These are phyloP conservation scores for Indri indri DNA, from an alignment of 2,113 vertebrate genomes.

Conservation along the genomic window DNA sequence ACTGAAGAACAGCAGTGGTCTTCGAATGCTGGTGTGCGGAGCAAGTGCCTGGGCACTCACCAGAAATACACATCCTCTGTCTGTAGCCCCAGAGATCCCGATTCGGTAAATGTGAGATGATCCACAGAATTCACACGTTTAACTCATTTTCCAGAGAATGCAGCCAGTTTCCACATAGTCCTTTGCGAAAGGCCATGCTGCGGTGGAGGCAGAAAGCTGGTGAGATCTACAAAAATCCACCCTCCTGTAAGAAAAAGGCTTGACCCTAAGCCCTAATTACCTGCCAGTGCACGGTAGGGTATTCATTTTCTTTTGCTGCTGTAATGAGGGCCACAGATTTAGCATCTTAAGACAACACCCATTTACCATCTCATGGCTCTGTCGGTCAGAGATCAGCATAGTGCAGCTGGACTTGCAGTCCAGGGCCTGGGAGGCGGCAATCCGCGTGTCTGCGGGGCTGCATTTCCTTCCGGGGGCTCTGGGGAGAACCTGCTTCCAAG, in stretches of 20 bases:
- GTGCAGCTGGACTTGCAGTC: rapidly evolving
- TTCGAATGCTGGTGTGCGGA: background rate
- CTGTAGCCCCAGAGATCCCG: background rate
- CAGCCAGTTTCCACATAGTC: background rate
- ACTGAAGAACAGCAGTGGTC: rapidly evolving
- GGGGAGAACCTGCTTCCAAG: background rate
- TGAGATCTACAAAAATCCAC: too few relatives aligned
- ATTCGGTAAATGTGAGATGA: rapidly evolving
- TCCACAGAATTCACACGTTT: background rate
- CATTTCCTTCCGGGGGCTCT: background rate
- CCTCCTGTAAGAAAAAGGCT: background rate
- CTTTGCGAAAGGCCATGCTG: background rate
- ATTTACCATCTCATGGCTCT: rapidly evolving
- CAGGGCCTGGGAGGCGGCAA: background rate
- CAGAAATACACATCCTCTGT: rapidly evolving
- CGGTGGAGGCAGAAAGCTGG: background rate
- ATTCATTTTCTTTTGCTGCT: too few relatives aligned
- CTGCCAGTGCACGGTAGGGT: rapidly evolving
- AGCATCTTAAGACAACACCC: too few relatives aligned
- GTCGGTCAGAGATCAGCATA: rapidly evolving
- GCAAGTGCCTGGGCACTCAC: rapidly evolving
- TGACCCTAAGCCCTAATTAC: rapidly evolving
- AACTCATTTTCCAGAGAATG: background rate
- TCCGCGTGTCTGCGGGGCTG: rapidly evolving
- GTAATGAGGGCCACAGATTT: rapidly evolving